These are phyloP conservation scores for Euura lappo DNA, from an alignment of 1,140 invertebrate genomes.

Conservation along the genomic window DNA sequence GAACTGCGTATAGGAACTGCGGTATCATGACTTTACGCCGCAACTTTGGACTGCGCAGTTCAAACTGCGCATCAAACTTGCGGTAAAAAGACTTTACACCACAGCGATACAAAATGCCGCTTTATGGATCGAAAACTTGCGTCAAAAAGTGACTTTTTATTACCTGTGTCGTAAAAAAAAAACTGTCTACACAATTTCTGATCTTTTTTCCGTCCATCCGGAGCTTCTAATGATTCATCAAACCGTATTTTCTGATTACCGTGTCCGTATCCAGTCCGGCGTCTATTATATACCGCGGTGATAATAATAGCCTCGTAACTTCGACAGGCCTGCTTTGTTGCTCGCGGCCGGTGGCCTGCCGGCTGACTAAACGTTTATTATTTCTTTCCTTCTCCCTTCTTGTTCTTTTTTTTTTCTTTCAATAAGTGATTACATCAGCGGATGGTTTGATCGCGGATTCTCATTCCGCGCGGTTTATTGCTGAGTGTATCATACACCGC, in stretches of 20 bases:
- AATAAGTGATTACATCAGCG: background rate
- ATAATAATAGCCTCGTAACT: background rate
- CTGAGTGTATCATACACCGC: slow-evolving; percentile 2
- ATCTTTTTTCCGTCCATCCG: background rate
- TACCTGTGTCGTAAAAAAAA: no score
- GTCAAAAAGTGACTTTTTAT: no score
- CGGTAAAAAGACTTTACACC: no score
- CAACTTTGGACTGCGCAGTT: no score
- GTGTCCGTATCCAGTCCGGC: background rate
- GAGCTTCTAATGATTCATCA: background rate
- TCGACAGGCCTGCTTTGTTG: slow-evolving; percentile 10
- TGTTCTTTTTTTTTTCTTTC: background rate
- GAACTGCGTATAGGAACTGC: no score
- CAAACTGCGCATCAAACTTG: no score
- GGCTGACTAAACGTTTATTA: background rate
- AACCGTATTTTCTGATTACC: background rate
- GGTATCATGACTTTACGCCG: no score
- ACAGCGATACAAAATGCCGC: no score
- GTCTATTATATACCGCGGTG: background rate
- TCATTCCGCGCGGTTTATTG: slow-evolving; percentile 6
- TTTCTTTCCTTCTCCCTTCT: background rate
- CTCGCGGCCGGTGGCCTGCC: no score
- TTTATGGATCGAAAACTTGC: no score
- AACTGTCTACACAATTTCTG: no score
- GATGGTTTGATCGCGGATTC: background rate